These are phyloP conservation scores for Phyllopteryx taeniolatus DNA, from an alignment of 2,113 vertebrate genomes.

Conservation along the genomic window DNA sequence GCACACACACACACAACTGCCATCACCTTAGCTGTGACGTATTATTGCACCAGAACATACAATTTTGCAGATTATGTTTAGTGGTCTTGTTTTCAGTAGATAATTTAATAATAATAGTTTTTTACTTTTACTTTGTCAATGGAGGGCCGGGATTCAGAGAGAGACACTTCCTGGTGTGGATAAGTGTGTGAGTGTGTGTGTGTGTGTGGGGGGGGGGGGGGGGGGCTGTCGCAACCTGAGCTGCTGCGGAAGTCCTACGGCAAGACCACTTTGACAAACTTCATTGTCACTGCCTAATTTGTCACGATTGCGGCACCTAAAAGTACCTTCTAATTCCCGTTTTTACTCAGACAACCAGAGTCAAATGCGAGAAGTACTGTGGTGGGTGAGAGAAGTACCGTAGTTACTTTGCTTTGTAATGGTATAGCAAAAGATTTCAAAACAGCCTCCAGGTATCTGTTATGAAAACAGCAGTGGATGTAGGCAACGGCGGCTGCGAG, in stretches of 20 bases:
- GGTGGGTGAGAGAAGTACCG: neutral
- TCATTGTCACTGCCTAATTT: neutral
- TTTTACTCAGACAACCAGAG: neutral
- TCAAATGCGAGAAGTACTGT: neutral
- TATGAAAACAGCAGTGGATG: neutral
- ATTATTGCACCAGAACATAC: neutral
- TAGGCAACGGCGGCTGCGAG: neutral
- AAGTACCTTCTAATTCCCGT: neutral
- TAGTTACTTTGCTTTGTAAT: neutral
- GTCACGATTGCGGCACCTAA: neutral
- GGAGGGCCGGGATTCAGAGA: conserved; percentile 47
- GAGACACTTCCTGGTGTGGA: conserved; percentile 53
- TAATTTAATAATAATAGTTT: neutral
- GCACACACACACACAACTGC: neutral
- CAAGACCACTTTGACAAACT: neutral
- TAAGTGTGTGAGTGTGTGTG: too few species aligned
- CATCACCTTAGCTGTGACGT: neutral
- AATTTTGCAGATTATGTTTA: neutral
- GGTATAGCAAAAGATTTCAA: neutral
- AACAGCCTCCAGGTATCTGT: neutral
- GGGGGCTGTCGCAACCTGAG: neutral
- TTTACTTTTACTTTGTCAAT: conserved; percentile 26
- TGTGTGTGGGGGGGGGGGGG: conserved; percentile 11
- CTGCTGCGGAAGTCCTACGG: neutral
- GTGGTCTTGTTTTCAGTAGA: too few species aligned